Percentiles rank a stretch among this genome's conserved stretches.
phyloP scores from a whole-genome alignment of 2,113 vertebrate genomes.

The Pomatostomus ruficeps region DNA sequence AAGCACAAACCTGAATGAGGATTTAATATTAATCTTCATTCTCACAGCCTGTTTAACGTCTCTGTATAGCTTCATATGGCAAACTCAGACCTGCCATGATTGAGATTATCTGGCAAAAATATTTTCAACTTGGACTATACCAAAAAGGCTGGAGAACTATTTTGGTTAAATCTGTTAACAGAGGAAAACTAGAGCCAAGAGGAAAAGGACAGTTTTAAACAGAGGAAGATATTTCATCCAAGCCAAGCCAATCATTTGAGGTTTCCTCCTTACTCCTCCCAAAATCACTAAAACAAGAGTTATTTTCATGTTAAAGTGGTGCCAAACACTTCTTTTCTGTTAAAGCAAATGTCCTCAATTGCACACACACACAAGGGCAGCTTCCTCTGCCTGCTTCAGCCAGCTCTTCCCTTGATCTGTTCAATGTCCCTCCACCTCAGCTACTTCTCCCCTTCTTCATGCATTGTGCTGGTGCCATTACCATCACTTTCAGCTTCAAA shows the following conservation, averaged over 20 bases:
- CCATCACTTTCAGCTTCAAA: not conserved
- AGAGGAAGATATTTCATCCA: not conserved
- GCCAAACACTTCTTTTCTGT: not conserved
- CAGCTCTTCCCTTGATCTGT: not conserved
- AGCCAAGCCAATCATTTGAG: conserved; percentile 1
- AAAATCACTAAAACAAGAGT: not conserved
- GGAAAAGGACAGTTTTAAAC: conserved; percentile 4
- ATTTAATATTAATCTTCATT: not conserved
- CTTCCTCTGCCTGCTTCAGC: not conserved
- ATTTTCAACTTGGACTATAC: not conserved
- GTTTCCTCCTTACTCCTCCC: not conserved
- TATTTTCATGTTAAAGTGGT: not conserved
- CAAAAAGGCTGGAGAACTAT: not conserved
- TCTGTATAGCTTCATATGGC: not conserved
- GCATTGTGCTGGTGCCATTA: not conserved
- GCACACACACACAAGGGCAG: not conserved
- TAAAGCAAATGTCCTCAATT: not conserved
- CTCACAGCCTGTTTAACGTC: not conserved
- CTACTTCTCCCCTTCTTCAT: not conserved
- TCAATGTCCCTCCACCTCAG: not conserved
- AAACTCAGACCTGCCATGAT: not conserved
- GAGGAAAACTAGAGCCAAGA: not conserved
- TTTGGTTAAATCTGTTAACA: not conserved
- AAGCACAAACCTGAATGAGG: not conserved
- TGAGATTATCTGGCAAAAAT: not conserved